phyloP scores from a whole-genome alignment of 2,888 invertebrate species.

The Rhorus exstirpatorius region DNA sequence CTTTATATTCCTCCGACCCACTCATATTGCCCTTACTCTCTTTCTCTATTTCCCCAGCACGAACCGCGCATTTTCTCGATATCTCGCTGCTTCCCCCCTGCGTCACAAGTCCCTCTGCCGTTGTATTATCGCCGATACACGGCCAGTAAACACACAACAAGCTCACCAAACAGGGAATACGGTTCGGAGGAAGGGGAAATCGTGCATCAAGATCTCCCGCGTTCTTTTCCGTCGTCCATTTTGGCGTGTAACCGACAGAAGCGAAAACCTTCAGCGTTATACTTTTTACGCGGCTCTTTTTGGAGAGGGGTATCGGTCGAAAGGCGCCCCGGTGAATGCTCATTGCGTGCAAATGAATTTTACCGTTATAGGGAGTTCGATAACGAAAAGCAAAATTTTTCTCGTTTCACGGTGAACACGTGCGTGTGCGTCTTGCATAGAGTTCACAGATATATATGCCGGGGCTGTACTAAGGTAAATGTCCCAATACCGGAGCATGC shows the following conservation, averaged over 20 bases:
- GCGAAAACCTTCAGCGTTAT: constrained; percentile 13
- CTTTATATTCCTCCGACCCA: constrained; percentile 41
- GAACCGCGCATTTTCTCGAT: constrained; percentile 6
- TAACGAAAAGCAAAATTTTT: too few species aligned
- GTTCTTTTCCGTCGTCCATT: constrained; percentile 34
- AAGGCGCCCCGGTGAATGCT: constrained; percentile 8
- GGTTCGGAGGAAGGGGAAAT: constrained; percentile 8
- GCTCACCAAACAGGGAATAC: constrained; percentile 25
- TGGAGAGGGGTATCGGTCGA: constrained; percentile 4
- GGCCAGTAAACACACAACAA: constrained; percentile 65
- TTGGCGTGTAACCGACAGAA: constrained; percentile 45
- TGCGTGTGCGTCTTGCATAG: too few species aligned
- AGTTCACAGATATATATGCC: too few species aligned
- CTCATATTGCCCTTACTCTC: constrained; percentile 6
- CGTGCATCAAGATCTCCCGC: constrained; percentile 7
- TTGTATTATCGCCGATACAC: constrained; percentile 63
- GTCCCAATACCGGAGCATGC: too few species aligned
- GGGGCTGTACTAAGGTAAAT: too few species aligned
- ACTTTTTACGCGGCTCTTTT: constrained; percentile 12
- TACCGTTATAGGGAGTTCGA: background rate
- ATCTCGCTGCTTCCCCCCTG: background rate
- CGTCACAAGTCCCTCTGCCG: background rate
- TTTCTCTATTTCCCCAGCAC: constrained; percentile 2
- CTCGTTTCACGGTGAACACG: too few species aligned
- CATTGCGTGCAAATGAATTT: constrained; percentile 18